Percentiles rank a stretch among this genome's conserved stretches.
Evolutionary conservation across 2,113 vertebrate species (phyloP).

Genomic region (Heterotilapia buettikoferi): DNA sequence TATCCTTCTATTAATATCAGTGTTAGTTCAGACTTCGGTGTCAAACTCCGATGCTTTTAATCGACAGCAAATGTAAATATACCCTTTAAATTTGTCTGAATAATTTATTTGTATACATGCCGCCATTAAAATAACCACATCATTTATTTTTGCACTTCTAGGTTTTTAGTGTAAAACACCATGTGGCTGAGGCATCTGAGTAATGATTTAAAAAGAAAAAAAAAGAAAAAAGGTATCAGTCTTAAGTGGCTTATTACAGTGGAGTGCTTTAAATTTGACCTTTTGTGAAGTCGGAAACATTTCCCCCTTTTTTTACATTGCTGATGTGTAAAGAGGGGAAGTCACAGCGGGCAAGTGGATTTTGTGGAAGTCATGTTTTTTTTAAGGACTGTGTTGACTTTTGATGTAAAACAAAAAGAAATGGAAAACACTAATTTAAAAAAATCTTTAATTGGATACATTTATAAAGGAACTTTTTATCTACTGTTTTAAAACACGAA

Average conservation of each 20-base stretch:
- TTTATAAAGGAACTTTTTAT: not conserved
- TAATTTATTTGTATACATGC: not conserved
- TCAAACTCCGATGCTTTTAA: slow-evolving; percentile 12
- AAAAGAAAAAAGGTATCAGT: not conserved
- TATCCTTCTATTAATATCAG: slow-evolving; percentile 18
- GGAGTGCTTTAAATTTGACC: not conserved
- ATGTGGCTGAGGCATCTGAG: not conserved
- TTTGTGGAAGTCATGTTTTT: not conserved
- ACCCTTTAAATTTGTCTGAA: not conserved
- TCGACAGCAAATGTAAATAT: slow-evolving; percentile 29
- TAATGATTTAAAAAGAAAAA: not conserved
- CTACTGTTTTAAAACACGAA: not conserved
- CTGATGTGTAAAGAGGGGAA: not conserved
- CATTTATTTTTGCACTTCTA: not conserved
- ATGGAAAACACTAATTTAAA: not conserved
- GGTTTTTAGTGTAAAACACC: not conserved
- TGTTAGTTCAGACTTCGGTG: slow-evolving; percentile 11
- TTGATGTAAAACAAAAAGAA: not conserved
- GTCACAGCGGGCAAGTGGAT: not conserved
- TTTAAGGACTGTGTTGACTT: not conserved
- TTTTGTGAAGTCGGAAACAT: not conserved
- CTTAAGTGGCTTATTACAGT: not conserved
- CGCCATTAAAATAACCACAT: not conserved
- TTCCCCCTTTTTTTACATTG: not conserved
- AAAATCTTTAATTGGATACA: not conserved